phyloP scores from a whole-genome alignment of 2,797 vertebrate genomes.

The Rhinogobio ventralis region DNA sequence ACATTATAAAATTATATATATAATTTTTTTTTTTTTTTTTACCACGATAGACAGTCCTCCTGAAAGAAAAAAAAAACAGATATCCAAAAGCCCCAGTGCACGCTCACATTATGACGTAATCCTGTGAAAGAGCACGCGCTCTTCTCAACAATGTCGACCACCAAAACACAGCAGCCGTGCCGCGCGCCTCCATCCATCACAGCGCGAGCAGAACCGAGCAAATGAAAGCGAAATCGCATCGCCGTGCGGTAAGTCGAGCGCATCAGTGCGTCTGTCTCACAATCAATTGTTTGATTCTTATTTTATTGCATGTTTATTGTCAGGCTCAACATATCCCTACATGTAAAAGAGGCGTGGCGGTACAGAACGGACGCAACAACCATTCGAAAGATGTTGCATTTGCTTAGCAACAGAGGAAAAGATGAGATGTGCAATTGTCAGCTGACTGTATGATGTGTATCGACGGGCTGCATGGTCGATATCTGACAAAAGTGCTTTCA shows the following conservation, averaged over 20 bases:
- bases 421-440: constrained; percentile 31
- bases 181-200: constrained; percentile 21
- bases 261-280: neutral
- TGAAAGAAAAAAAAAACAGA: neutral
- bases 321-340: constrained; percentile 7
- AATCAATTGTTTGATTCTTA: neutral
- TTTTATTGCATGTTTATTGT: constrained; percentile 18
- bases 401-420: constrained; percentile 49
- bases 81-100: constrained; percentile 42
- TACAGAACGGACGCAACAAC: constrained; percentile 27
- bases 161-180: constrained; percentile 44
- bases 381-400: constrained; percentile 43
- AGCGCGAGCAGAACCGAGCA: neutral
- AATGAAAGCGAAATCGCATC: constrained; percentile 28
- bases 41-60: neutral
- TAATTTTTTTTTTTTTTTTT: neutral
- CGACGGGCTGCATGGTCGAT: constrained; percentile 1
- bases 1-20: neutral
- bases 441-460: constrained; percentile 30
- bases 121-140: constrained; percentile 79
- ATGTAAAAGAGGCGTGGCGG: constrained; percentile 47
- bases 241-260: neutral
- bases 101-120: constrained; percentile 74
- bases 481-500: constrained; percentile 13
- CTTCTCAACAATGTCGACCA: constrained; percentile 75